Percentiles rank a stretch among this genome's conserved stretches.
Conservation (phyloP, 1,140 invertebrate species). For the Bombus confusus region DNA sequence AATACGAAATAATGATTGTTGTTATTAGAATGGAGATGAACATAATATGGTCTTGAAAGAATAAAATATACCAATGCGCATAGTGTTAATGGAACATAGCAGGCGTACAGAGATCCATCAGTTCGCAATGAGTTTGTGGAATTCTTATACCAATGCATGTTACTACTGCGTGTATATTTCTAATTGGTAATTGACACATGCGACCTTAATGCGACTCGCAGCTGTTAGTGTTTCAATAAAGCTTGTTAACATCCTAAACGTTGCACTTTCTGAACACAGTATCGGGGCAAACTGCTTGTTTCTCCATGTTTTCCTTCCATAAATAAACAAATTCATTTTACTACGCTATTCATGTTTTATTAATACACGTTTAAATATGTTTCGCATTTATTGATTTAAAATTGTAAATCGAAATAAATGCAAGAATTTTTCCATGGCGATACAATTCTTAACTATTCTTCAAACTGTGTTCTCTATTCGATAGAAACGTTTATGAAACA, state of each 20-base stretch:
- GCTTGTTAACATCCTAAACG: slow-evolving; percentile 36
- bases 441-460: neutral
- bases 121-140: neutral
- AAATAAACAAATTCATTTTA: neutral
- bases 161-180: neutral
- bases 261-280: slow-evolving; percentile 18
- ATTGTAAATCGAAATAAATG: neutral
- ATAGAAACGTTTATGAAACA: neutral
- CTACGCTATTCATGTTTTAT: too few species aligned
- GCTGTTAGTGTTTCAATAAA: slow-evolving; percentile 45
- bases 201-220: slow-evolving; percentile 29
- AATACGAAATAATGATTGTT: neutral
- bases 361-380: neutral
- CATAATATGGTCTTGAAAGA: neutral
- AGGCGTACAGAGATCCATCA: neutral
- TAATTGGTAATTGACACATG: slow-evolving; percentile 44
- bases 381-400: neutral
- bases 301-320: neutral
- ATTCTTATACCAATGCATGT: neutral
- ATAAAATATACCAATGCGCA: neutral
- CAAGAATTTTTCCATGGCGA: neutral
- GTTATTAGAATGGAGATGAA: neutral
- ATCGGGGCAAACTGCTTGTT: neutral
- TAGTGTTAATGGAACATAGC: neutral
- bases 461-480: neutral